Evolutionary conservation across 2,797 vertebrate species (phyloP).

Genomic region (Pantherophis alleghaniensis): DNA sequence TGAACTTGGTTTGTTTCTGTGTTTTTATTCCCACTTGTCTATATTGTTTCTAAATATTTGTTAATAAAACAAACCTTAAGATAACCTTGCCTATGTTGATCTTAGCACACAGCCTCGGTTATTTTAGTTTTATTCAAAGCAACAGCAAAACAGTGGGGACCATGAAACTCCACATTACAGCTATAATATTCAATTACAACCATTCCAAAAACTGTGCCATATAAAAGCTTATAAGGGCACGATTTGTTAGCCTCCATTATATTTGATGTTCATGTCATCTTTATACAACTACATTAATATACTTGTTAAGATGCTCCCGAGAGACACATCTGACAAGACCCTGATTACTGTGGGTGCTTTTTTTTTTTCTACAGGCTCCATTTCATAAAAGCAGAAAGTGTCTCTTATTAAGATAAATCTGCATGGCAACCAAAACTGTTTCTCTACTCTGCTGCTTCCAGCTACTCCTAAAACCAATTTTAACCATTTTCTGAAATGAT

Average conservation of each 20-base stretch:
- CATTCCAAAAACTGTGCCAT: neutral
- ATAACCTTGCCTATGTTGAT: neutral
- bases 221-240: neutral
- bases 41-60: neutral
- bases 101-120: neutral
- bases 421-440: neutral
- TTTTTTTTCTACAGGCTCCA: neutral
- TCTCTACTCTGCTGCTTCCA: neutral
- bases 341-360: neutral
- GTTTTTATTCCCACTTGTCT: neutral
- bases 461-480: neutral
- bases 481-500: neutral
- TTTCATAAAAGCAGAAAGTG: neutral
- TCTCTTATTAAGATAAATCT: neutral
- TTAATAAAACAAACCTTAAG: neutral
- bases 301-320: neutral
- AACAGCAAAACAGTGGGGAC: neutral
- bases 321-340: neutral
- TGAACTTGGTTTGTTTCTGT: neutral
- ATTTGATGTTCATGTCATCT: neutral
- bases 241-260: neutral
- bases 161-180: neutral
- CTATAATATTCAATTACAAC: neutral
- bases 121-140: neutral
- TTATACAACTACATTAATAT: neutral